Evolutionary conservation across 2,113 vertebrate species (phyloP).

Genomic region (Casuarius casuarius): DNA sequence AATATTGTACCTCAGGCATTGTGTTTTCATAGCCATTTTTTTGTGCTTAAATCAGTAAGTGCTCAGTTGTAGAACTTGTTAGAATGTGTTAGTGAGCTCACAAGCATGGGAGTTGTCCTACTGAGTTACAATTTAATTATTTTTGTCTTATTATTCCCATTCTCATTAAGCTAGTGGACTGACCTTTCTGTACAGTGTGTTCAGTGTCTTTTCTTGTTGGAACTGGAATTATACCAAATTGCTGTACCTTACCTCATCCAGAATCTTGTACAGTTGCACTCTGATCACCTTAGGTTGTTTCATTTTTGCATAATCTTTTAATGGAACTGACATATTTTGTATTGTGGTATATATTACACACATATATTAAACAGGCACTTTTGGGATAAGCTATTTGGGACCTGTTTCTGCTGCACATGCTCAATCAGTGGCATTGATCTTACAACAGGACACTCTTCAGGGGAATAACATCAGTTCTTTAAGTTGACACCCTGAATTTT

Average conservation of each 20-base stretch:
- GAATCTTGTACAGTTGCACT: conserved; percentile 1
- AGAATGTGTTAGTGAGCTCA: background rate
- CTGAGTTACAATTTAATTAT: conserved; percentile 3
- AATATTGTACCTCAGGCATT: background rate
- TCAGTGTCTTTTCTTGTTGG: conserved; percentile 21
- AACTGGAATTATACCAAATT: conserved; percentile 24
- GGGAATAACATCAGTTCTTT: background rate
- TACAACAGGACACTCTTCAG: background rate
- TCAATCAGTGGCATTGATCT: background rate
- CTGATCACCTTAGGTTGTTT: conserved; percentile 11
- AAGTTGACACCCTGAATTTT: background rate
- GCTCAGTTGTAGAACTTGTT: background rate
- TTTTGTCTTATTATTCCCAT: conserved; percentile 35
- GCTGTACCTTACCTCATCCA: background rate
- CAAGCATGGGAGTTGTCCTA: background rate
- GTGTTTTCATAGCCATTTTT: background rate
- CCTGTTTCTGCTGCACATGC: background rate
- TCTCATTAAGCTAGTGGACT: conserved; percentile 15
- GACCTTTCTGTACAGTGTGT: background rate
- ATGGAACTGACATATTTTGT: background rate
- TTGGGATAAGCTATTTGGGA: background rate
- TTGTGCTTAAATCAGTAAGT: background rate
- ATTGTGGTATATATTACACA: background rate
- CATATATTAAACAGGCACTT: background rate
- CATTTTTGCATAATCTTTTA: conserved; percentile 38